Percentiles rank a stretch among this genome's conserved stretches.
phyloP scores from a whole-genome alignment of 2,888 invertebrate genomes.

The Coleophora flavipennella region DNA sequence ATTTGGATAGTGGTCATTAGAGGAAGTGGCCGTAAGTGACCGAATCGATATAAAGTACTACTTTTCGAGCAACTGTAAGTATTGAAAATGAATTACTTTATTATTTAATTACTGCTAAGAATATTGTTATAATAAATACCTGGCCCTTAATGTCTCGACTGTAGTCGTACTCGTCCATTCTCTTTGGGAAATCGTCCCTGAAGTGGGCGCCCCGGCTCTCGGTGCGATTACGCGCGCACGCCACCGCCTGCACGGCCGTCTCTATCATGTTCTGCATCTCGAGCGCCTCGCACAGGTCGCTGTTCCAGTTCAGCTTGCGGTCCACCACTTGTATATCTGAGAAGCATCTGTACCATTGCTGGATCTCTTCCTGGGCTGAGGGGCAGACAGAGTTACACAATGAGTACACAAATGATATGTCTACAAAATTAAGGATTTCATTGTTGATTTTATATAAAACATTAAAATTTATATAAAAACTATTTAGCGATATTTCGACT shows the following conservation, averaged over 20 bases:
- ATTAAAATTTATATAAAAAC: too few species aligned
- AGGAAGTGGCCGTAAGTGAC: too few species aligned
- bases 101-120: too few species aligned
- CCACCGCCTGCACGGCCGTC: conserved; percentile 86
- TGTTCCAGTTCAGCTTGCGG: conserved; percentile 90
- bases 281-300: conserved; percentile 93
- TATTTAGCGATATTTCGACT: too few species aligned
- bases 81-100: too few species aligned
- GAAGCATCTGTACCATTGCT: conserved; percentile 79
- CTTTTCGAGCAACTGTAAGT: too few species aligned
- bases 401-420: neutral
- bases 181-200: conserved; percentile 92
- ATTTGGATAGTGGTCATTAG: too few species aligned
- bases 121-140: conserved; percentile 25
- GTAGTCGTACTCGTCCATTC: conserved; percentile 94
- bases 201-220: conserved; percentile 99
- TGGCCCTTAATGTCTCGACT: conserved; percentile 90
- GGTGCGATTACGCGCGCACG: conserved; percentile 90
- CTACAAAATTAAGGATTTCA: neutral
- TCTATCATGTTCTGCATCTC: conserved; percentile 97
- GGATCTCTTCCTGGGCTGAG: conserved; percentile 71
- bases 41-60: too few species aligned
- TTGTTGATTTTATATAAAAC: too few species aligned
- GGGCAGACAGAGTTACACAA: neutral
- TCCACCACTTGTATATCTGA: conserved; percentile 83